Conservation (phyloP, 2,113 vertebrate species). For the Lamprologus tigripictilis region DNA sequence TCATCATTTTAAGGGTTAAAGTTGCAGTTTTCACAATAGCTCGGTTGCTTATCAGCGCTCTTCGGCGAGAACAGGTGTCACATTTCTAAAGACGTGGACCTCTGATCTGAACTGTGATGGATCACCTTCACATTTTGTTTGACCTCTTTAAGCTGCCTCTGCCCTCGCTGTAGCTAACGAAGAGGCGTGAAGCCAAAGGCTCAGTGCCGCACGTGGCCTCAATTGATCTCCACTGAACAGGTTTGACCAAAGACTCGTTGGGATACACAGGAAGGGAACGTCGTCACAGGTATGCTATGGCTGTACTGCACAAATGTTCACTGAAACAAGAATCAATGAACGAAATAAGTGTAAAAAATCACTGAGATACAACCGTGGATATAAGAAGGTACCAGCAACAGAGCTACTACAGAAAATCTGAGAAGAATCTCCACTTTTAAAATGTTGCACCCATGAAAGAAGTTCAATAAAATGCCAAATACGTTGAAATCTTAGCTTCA, state of each 20-base stretch:
- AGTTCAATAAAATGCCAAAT: neutral
- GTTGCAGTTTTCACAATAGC: neutral
- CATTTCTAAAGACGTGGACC: neutral
- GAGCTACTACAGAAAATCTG: neutral
- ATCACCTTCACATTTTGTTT: neutral
- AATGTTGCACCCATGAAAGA: neutral
- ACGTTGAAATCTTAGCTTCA: neutral
- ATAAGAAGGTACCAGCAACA: neutral
- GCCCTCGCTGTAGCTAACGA: neutral
- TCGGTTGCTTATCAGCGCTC: neutral
- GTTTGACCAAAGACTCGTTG: neutral
- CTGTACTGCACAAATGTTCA: neutral
- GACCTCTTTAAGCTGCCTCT: neutral
- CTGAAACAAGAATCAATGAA: neutral
- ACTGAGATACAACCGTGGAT: fast-evolving
- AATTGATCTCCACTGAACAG: neutral
- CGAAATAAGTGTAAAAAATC: neutral
- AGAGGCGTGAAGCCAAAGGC: neutral
- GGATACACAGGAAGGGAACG: neutral
- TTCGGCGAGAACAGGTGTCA: neutral
- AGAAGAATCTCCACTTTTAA: neutral
- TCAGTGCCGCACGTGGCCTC: neutral
- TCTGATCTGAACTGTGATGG: neutral
- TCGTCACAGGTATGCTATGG: fast-evolving
- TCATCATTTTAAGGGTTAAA: neutral